phyloP scores from a whole-genome alignment of 1,140 invertebrate species.

The Danaus melanippus region DNA sequence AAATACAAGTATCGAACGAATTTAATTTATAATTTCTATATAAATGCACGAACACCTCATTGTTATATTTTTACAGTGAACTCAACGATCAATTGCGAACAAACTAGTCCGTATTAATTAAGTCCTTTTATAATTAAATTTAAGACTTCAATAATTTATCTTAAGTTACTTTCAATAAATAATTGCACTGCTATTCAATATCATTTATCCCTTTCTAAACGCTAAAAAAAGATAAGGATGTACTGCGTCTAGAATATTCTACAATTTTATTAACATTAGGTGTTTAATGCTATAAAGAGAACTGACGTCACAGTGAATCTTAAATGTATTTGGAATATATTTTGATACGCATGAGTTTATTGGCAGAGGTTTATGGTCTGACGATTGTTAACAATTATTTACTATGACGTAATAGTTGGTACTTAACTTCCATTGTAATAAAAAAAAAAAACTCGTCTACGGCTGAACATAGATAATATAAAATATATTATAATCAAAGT shows the following conservation, averaged over 20 bases:
- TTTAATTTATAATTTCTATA: no score
- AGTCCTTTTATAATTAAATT: constrained; percentile 3
- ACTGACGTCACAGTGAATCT: constrained; percentile 30
- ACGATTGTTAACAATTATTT: constrained; percentile 10
- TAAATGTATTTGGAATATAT: constrained; percentile 56
- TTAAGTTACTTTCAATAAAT: no score
- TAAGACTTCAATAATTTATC: background rate
- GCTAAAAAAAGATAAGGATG: no score
- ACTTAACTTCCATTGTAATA: constrained; percentile 36
- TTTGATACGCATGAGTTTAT: constrained; percentile 64
- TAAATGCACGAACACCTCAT: no score
- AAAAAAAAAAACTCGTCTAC: constrained; percentile 34
- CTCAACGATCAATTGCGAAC: constrained; percentile 22
- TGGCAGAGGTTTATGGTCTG: constrained; percentile 23
- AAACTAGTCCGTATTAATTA: constrained; percentile 41
- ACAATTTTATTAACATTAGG: no score
- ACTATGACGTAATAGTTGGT: constrained; percentile 41
- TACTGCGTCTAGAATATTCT: no score
- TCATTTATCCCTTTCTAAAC: no score
- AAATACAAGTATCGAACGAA: no score
- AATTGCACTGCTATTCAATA: no score
- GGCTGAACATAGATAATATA: constrained; percentile 18
- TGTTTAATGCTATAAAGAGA: no score
- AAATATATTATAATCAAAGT: constrained; percentile 21
- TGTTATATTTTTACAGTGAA: background rate